These are phyloP conservation scores for Platyscapa corneri DNA, from an alignment of 1,140 invertebrate species.

Conservation along the genomic window DNA sequence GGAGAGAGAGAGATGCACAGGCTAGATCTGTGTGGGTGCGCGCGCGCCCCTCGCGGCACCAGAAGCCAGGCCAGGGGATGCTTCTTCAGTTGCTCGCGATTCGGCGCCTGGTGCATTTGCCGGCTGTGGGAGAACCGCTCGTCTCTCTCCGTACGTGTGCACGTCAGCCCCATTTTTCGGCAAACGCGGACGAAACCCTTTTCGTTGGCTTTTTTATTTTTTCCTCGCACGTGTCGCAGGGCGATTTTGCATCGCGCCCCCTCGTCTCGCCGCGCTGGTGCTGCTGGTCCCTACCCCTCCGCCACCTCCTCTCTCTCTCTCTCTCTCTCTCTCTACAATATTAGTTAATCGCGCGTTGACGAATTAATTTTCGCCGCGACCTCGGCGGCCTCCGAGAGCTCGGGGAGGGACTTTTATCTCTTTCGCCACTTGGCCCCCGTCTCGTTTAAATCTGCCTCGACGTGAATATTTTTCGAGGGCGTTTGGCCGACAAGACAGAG, in stretches of 20 bases:
- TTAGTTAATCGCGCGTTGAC: not conserved
- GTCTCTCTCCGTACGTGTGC: conserved; percentile 39
- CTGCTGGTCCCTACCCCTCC: not conserved
- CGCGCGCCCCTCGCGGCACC: conserved; percentile 42
- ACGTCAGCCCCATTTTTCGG: not conserved
- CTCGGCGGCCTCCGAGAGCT: too few relatives aligned
- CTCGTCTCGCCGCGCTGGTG: too few relatives aligned
- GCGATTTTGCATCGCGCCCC: too few relatives aligned
- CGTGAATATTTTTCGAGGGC: not conserved
- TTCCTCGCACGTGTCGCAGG: too few relatives aligned
- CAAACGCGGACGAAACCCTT: too few relatives aligned
- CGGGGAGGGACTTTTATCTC: too few relatives aligned
- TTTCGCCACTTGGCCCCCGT: too few relatives aligned
- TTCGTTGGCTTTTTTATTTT: too few relatives aligned
- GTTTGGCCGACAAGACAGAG: not conserved
- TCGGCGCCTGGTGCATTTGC: conserved; percentile 67
- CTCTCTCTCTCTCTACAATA: not conserved
- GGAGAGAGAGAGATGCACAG: not conserved
- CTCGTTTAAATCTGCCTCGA: not conserved
- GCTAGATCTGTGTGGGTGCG: not conserved
- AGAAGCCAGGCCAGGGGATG: conserved; percentile 18
- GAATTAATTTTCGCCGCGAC: too few relatives aligned
- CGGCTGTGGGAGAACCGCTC: conserved; percentile 35
- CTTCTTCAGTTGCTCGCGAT: conserved; percentile 72
- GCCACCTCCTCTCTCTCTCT: not conserved